Conservation (phyloP, 2,113 vertebrate species). For the Solea solea region DNA sequence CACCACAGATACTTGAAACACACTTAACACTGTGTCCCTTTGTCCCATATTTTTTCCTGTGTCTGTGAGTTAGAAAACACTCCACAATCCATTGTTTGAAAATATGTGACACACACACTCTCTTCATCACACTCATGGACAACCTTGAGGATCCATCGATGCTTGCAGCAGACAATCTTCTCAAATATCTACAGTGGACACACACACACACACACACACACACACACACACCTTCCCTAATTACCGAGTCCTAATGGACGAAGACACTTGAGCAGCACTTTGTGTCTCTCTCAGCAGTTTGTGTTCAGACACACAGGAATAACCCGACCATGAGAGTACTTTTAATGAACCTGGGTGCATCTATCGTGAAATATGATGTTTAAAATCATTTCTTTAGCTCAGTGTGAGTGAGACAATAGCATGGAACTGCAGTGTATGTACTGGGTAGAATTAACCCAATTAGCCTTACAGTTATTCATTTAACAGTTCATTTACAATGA, state of each 20-base stretch:
- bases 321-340: constrained; percentile 3
- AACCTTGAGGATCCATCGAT: constrained; percentile 52
- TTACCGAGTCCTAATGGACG: constrained; percentile 35
- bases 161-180: constrained; percentile 53
- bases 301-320: constrained; percentile 31
- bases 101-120: constrained; percentile 12
- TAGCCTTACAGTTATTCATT: too few species aligned
- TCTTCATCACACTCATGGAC: constrained; percentile 26
- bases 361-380: too few species aligned
- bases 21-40: not conserved
- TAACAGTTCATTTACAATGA: too few species aligned
- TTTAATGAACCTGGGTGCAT: not conserved
- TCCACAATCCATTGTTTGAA: constrained; percentile 2
- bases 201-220: constrained; percentile 39
- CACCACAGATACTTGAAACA: not conserved
- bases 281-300: constrained; percentile 38
- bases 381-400: too few species aligned
- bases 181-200: constrained; percentile 41
- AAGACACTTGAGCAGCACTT: constrained; percentile 53
- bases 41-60: not conserved
- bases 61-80: not conserved
- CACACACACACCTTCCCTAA: constrained; percentile 54
- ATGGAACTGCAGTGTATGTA: too few species aligned
- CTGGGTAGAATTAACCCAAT: too few species aligned
- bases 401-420: too few species aligned